Conservation (phyloP, 2,888 invertebrate species). For the Machimus rusticus region DNA sequence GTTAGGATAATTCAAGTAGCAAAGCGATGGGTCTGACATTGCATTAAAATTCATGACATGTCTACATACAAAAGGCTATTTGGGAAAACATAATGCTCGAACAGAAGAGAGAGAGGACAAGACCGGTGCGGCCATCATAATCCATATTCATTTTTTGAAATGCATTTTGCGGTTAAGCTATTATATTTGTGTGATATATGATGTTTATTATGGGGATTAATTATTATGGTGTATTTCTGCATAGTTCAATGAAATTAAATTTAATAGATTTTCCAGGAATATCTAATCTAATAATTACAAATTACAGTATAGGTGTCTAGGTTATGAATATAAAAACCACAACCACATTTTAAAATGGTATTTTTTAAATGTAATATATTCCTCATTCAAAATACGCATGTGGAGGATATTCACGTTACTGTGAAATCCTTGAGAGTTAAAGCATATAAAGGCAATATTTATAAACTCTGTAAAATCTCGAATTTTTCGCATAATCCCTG, state of each 20-base stretch:
- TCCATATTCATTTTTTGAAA: background rate
- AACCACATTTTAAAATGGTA: too few relatives aligned
- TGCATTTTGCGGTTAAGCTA: background rate
- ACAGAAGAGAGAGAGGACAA: too few relatives aligned
- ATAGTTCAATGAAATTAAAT: too few relatives aligned
- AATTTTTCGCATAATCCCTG: background rate
- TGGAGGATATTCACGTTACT: too few relatives aligned
- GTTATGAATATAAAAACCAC: too few relatives aligned
- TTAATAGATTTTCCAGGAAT: too few relatives aligned
- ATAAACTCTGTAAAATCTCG: background rate
- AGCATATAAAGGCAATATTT: too few relatives aligned
- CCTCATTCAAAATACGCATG: too few relatives aligned
- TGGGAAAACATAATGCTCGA: background rate
- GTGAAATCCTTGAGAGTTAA: too few relatives aligned
- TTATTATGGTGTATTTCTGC: background rate
- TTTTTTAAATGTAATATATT: too few relatives aligned
- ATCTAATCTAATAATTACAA: too few relatives aligned
- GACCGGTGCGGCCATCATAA: background rate
- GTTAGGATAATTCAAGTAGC: background rate
- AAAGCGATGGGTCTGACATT: background rate
- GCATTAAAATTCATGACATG: background rate
- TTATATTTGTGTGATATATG: background rate
- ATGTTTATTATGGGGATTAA: background rate
- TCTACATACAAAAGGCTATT: background rate
- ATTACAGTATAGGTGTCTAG: too few relatives aligned